Conservation (phyloP, 2,797 vertebrate species). For the Phalanger gymnotis region DNA sequence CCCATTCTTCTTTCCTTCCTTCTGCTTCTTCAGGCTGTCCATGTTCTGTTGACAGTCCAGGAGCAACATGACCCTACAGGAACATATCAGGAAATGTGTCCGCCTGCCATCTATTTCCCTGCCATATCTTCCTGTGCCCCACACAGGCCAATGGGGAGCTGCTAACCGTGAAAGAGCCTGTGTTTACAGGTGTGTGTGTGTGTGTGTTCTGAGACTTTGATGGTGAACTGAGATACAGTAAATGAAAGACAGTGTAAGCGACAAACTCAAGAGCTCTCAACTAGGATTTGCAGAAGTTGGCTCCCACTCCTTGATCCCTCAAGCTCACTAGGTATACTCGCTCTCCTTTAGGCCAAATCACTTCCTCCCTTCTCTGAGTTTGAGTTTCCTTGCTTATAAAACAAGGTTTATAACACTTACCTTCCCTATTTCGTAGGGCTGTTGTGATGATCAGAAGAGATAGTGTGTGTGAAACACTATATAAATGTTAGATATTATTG, state of each 20-base stretch:
- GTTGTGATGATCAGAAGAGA: neutral
- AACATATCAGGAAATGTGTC: neutral
- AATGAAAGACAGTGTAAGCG: neutral
- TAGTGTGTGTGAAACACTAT: neutral
- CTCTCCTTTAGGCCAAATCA: neutral
- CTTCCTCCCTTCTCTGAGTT: neutral
- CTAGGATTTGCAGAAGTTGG: neutral
- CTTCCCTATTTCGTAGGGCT: neutral
- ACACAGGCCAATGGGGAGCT: neutral
- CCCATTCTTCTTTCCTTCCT: neutral
- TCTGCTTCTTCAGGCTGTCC: neutral
- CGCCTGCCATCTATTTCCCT: neutral
- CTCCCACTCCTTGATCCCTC: neutral
- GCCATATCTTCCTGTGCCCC: neutral
- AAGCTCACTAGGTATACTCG: neutral
- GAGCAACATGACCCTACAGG: neutral
- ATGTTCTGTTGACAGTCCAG: neutral
- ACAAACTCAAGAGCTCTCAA: neutral
- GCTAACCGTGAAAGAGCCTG: neutral
- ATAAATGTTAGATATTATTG: neutral
- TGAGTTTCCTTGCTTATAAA: neutral
- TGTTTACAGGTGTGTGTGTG: neutral
- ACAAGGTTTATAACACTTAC: neutral
- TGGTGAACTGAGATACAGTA: neutral
- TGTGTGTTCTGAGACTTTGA: neutral